Conservation (phyloP, 2,797 vertebrate species). For the Gouania willdenowi region DNA sequence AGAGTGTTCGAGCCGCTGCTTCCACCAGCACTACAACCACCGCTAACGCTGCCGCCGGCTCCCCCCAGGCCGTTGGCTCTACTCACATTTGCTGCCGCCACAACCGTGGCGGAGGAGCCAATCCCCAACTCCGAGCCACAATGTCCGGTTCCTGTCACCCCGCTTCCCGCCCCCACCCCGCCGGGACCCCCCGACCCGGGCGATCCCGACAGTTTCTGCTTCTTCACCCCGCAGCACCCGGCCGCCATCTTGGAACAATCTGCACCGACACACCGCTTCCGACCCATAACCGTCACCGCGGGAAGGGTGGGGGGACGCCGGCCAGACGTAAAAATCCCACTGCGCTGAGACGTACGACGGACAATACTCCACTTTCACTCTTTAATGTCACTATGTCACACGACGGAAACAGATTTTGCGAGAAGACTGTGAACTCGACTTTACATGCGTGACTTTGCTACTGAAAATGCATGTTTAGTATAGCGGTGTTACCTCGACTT, state of each 20-base stretch:
- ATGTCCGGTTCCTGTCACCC: slow-evolving; percentile 86
- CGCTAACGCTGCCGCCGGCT: slow-evolving; percentile 80
- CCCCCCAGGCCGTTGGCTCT: slow-evolving; percentile 83
- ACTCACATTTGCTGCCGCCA: slow-evolving; percentile 78
- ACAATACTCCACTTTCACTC: slow-evolving; percentile 79
- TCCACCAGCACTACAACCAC: slow-evolving; percentile 66
- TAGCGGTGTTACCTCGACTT: slow-evolving; percentile 32
- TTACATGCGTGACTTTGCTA: slow-evolving; percentile 63
- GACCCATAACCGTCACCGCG: slow-evolving; percentile 92
- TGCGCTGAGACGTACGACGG: slow-evolving; percentile 80
- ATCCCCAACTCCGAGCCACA: slow-evolving; percentile 86
- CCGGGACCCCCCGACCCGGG: slow-evolving; percentile 91
- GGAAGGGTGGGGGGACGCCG: slow-evolving; percentile 84
- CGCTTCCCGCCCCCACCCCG: slow-evolving; percentile 83
- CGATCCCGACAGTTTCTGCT: slow-evolving; percentile 99
- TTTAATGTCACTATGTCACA: slow-evolving; percentile 58
- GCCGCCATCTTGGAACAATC: slow-evolving; percentile 99
- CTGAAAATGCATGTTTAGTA: slow-evolving; percentile 57
- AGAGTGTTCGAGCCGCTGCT: slow-evolving; percentile 78
- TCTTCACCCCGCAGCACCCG: slow-evolving; percentile 99
- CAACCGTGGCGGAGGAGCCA: slow-evolving; percentile 80
- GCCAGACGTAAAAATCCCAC: slow-evolving; percentile 83
- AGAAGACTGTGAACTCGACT: slow-evolving; percentile 79
- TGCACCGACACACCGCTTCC: slow-evolving; percentile 96
- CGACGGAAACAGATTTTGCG: slow-evolving; percentile 64